Percentiles rank a stretch among this genome's conserved stretches.
Conservation (phyloP, 2,797 vertebrate species). For the Arnoldichthys spilopterus region DNA sequence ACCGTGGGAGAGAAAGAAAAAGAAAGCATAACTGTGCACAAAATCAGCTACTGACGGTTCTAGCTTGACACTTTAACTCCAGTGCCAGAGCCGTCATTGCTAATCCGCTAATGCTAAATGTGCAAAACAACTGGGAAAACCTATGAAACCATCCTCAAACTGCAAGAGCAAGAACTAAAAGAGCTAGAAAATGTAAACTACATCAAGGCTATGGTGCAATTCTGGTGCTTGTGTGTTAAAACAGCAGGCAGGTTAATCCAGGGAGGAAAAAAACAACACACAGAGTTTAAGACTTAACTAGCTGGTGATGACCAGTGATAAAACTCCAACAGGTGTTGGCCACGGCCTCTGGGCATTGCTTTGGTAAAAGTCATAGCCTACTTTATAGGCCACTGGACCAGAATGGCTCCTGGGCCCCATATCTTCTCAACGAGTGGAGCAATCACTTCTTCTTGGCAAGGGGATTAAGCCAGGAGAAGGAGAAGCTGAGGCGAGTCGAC, state of each 20-base stretch:
- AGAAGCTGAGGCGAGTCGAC: slow-evolving; percentile 58
- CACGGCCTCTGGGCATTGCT: not conserved
- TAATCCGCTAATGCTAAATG: not conserved
- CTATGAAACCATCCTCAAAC: not conserved
- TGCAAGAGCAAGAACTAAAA: not conserved
- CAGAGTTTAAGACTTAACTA: not conserved
- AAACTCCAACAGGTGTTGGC: not conserved
- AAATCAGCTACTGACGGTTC: not conserved
- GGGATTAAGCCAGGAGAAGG: slow-evolving; percentile 69
- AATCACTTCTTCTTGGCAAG: slow-evolving; percentile 62
- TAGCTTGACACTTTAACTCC: not conserved
- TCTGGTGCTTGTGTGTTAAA: not conserved
- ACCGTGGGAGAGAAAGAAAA: not conserved
- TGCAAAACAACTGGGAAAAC: not conserved
- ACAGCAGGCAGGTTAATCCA: not conserved
- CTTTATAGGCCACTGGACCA: slow-evolving; percentile 45
- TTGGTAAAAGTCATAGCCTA: slow-evolving; percentile 34
- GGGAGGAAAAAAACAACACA: not conserved
- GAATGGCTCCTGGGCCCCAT: not conserved
- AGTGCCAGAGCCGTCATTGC: not conserved
- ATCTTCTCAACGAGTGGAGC: not conserved
- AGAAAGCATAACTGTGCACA: not conserved
- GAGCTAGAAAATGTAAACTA: not conserved
- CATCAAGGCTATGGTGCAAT: not conserved
- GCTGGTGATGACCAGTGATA: not conserved